phyloP scores from a whole-genome alignment of 2,797 vertebrate genomes.

The Acanthurus lineatus region DNA sequence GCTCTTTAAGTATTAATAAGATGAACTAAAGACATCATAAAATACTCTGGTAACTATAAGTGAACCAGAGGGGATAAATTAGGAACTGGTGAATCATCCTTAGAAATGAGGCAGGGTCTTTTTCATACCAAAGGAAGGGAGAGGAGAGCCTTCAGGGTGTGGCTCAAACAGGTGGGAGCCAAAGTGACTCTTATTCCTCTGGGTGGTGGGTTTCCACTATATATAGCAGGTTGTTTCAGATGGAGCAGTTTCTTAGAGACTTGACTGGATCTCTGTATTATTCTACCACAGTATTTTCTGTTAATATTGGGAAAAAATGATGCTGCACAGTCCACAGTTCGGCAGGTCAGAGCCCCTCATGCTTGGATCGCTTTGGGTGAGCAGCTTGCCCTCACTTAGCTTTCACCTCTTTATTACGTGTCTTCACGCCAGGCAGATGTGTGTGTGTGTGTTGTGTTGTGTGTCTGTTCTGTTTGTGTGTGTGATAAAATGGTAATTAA shows the following conservation, averaged over 20 bases:
- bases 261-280: constrained; percentile 6
- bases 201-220: constrained; percentile 17
- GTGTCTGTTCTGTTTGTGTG: constrained; percentile 29
- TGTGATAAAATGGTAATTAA: constrained; percentile 68
- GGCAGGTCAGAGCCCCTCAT: constrained; percentile 37
- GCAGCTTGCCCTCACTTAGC: constrained; percentile 55
- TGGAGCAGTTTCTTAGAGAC: constrained; percentile 21
- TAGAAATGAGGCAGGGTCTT: constrained; percentile 50
- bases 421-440: constrained; percentile 22
- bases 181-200: constrained; percentile 13
- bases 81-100: constrained; percentile 55
- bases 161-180: constrained; percentile 48
- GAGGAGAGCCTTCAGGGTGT: constrained; percentile 40
- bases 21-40: constrained; percentile 65
- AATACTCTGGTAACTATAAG: constrained; percentile 62
- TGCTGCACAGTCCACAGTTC: constrained; percentile 18
- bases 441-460: constrained; percentile 1
- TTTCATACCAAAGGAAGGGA: constrained; percentile 49
- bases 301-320: constrained; percentile 42
- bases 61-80: constrained; percentile 66
- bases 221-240: constrained; percentile 26
- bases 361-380: constrained; percentile 40
- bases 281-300: constrained; percentile 32
- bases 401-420: constrained; percentile 52
- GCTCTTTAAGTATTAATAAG: constrained; percentile 75